Conservation (phyloP, 2,797 vertebrate genomes). For the Luscinia luscinia region DNA sequence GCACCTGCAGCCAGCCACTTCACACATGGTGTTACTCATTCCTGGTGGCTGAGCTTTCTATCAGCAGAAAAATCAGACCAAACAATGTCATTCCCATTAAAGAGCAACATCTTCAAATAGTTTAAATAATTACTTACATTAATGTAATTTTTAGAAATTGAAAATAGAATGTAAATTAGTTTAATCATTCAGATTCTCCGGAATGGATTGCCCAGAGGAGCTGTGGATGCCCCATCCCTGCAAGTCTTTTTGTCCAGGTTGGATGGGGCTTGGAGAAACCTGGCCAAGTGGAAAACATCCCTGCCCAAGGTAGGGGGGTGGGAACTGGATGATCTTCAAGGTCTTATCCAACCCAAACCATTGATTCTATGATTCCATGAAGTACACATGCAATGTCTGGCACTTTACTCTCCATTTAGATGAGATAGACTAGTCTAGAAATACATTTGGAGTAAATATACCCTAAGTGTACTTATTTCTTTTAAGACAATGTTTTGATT, state of each 20-base stretch:
- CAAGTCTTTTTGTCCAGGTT: neutral
- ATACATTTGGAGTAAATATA: neutral
- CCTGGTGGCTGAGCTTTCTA: neutral
- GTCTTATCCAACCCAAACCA: neutral
- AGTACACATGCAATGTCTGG: neutral
- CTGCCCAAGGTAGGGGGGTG: fast-evolving
- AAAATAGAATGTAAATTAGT: neutral
- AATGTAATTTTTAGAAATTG: neutral
- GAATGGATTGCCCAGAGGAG: neutral
- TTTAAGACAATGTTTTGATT: neutral
- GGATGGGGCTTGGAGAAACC: neutral
- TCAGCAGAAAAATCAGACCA: neutral
- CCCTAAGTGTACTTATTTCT: neutral
- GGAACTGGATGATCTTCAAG: neutral
- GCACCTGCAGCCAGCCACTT: fast-evolving
- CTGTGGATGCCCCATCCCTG: neutral
- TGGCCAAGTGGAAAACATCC: neutral
- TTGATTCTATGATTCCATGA: neutral
- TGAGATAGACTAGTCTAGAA: neutral
- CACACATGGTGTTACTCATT: fast-evolving
- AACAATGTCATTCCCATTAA: neutral
- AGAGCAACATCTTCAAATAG: neutral
- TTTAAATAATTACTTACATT: neutral
- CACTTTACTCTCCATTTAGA: neutral
- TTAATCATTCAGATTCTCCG: neutral